Percentiles rank a stretch among this genome's conserved stretches.
Conservation (phyloP, 2,888 invertebrate genomes). For the Dynastes tityus region DNA sequence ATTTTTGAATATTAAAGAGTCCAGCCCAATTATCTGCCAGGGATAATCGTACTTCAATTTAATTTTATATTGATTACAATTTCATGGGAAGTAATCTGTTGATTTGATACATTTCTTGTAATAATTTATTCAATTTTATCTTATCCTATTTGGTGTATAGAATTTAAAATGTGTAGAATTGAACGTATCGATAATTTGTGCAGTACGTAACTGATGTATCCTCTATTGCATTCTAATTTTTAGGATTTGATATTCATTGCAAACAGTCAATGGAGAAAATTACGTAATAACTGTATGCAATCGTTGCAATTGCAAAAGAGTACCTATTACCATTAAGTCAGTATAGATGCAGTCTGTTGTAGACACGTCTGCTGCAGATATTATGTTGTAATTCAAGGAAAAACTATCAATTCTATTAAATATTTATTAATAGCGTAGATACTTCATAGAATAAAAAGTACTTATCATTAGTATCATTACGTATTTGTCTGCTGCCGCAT, state of each 20-base stretch:
- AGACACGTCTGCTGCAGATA: conserved; percentile 1
- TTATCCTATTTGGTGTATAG: too few species aligned
- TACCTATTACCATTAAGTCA: conserved; percentile 13
- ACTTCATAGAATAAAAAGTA: conserved; percentile 5
- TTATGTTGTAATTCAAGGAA: conserved; percentile 20
- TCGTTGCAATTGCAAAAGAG: conserved; percentile 4
- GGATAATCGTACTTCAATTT: too few species aligned
- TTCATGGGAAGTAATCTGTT: too few species aligned
- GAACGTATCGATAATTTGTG: not conserved
- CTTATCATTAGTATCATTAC: conserved; percentile 12
- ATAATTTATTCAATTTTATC: too few species aligned
- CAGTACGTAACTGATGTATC: not conserved
- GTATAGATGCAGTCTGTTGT: not conserved
- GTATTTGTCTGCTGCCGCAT: not conserved
- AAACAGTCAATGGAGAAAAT: not conserved
- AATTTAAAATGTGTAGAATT: not conserved
- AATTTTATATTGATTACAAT: too few species aligned
- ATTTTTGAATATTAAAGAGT: too few species aligned
- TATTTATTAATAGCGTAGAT: conserved; percentile 3
- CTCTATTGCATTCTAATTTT: not conserved
- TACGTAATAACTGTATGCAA: conserved; percentile 10
- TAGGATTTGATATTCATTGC: not conserved
- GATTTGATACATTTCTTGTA: too few species aligned
- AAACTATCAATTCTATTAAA: not conserved
- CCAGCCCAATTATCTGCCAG: too few species aligned